A percentile compares a stretch with the other conserved stretches of the same genome.
Conservation (phyloP, 1,140 invertebrate species). For the Neodiprion lecontei region DNA sequence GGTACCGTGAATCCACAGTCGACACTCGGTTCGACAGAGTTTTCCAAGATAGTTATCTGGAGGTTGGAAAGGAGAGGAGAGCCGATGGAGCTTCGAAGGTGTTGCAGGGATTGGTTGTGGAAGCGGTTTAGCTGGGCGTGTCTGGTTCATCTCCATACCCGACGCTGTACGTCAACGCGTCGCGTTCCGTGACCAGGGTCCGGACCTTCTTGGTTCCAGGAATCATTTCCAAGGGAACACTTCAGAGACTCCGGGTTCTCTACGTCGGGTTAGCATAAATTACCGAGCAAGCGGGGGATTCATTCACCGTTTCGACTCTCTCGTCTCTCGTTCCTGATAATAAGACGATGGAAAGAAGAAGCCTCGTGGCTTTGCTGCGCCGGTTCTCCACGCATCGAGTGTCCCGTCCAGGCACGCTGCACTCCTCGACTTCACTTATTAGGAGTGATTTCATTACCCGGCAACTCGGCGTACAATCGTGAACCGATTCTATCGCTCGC, state of each 20-base stretch:
- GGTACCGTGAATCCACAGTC: not conserved
- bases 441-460: too few relatives aligned
- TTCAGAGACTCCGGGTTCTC: not conserved
- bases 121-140: constrained; percentile 25
- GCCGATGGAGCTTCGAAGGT: constrained; percentile 22
- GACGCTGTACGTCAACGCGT: constrained; percentile 40
- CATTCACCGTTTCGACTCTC: not conserved
- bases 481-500: too few relatives aligned
- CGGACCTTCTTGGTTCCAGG: constrained; percentile 26
- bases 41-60: too few relatives aligned
- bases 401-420: too few relatives aligned
- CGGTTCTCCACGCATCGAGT: too few relatives aligned
- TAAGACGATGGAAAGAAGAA: not conserved
- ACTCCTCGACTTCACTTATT: too few relatives aligned
- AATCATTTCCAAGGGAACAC: constrained; percentile 3
- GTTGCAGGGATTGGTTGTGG: constrained; percentile 14
- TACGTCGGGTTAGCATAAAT: not conserved
- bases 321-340: not conserved
- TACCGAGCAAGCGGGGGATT: not conserved
- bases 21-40: too few relatives aligned
- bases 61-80: not conserved
- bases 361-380: too few relatives aligned
- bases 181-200: not conserved
- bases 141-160: constrained; percentile 39
- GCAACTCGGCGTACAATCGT: too few relatives aligned